These are phyloP conservation scores for Leucopsar rothschildi DNA, from an alignment of 2,113 vertebrate genomes.

Conservation along the genomic window DNA sequence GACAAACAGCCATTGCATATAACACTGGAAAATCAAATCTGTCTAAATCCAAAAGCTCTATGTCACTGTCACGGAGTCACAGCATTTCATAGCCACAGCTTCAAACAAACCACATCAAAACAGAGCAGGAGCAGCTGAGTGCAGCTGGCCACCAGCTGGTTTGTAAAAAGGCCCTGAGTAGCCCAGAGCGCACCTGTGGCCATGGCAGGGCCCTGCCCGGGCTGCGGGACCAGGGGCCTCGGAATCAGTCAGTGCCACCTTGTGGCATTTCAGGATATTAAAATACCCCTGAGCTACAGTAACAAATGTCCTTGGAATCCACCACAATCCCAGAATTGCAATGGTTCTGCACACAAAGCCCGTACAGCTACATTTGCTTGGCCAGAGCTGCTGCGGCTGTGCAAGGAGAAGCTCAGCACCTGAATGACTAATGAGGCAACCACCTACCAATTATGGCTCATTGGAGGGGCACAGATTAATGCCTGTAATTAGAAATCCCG, in stretches of 20 bases:
- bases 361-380: neutral
- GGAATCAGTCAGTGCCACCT: conserved; percentile 29
- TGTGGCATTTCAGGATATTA: neutral
- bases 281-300: neutral
- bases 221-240: neutral
- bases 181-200: neutral
- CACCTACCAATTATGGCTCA: neutral
- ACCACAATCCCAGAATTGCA: neutral
- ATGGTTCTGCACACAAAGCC: neutral
- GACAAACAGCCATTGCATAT: no score
- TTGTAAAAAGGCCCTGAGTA: fast-evolving
- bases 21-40: neutral
- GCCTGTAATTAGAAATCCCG: conserved; percentile 8
- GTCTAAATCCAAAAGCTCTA: neutral
- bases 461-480: conserved; percentile 30
- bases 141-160: neutral
- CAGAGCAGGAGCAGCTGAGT: neutral
- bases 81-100: neutral
- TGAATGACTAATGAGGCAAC: conserved; percentile 37
- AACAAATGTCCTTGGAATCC: neutral
- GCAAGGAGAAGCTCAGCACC: neutral
- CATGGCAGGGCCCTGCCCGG: neutral
- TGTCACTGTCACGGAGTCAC: neutral
- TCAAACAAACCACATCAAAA: neutral
- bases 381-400: neutral